phyloP scores from a whole-genome alignment of 2,113 vertebrate genomes.

The Otolemur garnettii region DNA sequence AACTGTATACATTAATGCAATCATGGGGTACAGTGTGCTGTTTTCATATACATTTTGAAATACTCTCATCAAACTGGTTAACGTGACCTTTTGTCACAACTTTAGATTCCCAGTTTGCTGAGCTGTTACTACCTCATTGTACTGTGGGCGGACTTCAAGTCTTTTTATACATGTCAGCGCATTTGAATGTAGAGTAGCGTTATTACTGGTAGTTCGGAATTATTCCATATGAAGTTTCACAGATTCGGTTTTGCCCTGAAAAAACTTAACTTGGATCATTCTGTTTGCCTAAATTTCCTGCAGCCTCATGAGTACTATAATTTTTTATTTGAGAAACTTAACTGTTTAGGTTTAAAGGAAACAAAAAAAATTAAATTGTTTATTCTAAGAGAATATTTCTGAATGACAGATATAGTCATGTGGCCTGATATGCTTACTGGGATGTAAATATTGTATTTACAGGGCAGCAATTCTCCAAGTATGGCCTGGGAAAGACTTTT shows the following conservation, averaged over 20 bases:
- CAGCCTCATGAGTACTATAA: not conserved
- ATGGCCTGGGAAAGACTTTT: not conserved
- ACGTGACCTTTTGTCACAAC: not conserved
- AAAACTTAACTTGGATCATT: not conserved
- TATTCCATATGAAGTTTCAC: not conserved
- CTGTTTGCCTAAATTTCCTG: constrained; percentile 21
- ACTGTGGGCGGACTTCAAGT: not conserved
- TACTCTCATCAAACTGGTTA: too few species aligned
- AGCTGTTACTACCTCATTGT: not conserved
- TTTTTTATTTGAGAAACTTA: constrained; percentile 33
- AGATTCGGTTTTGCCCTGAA: not conserved
- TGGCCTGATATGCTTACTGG: not conserved
- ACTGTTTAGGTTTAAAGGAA: not conserved
- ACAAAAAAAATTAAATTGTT: not conserved
- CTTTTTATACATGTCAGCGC: not conserved
- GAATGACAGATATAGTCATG: not conserved
- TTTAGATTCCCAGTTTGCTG: not conserved
- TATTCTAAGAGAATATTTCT: not conserved
- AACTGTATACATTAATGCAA: too few species aligned
- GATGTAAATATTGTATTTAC: not conserved
- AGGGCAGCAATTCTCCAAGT: not conserved
- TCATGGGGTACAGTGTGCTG: too few species aligned
- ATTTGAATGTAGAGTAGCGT: not conserved
- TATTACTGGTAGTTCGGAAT: not conserved
- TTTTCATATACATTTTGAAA: too few species aligned